phyloP scores from a whole-genome alignment of 2,888 invertebrate species.

The Troides helena region DNA sequence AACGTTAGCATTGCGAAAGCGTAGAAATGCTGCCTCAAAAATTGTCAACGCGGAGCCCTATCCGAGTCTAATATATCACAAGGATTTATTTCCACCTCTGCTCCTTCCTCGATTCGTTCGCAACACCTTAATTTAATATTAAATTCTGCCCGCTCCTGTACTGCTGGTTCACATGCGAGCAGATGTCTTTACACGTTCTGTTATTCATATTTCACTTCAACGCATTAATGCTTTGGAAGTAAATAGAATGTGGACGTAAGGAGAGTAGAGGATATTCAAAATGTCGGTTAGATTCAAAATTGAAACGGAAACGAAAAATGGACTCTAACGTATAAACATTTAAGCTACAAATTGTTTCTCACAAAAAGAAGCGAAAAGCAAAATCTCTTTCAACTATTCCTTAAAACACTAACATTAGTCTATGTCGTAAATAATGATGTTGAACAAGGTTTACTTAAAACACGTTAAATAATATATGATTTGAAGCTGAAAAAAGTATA shows the following conservation, averaged over 20 bases:
- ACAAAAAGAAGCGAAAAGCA: not conserved
- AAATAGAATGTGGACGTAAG: slow-evolving; percentile 30
- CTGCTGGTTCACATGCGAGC: slow-evolving; percentile 52
- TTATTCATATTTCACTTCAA: slow-evolving; percentile 71
- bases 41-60: slow-evolving; percentile 65
- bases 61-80: slow-evolving; percentile 68
- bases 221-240: slow-evolving; percentile 49
- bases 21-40: slow-evolving; percentile 70
- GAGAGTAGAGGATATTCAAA: slow-evolving; percentile 22
- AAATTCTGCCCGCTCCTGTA: slow-evolving; percentile 66
- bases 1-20: slow-evolving; percentile 41
- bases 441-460: not conserved
- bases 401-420: not conserved
- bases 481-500: not conserved
- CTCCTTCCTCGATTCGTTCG: slow-evolving; percentile 72
- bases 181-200: slow-evolving; percentile 71
- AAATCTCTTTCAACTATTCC: not conserved
- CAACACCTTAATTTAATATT: slow-evolving; percentile 79
- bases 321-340: not conserved
- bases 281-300: slow-evolving; percentile 13
- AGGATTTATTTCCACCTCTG: slow-evolving; percentile 75
- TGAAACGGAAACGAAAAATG: not conserved
- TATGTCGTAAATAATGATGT: not conserved
- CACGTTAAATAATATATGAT: not conserved
- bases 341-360: not conserved